Evolutionary conservation across 2,797 vertebrate genomes (phyloP).

Genomic region (Brachymystax lenok): DNA sequence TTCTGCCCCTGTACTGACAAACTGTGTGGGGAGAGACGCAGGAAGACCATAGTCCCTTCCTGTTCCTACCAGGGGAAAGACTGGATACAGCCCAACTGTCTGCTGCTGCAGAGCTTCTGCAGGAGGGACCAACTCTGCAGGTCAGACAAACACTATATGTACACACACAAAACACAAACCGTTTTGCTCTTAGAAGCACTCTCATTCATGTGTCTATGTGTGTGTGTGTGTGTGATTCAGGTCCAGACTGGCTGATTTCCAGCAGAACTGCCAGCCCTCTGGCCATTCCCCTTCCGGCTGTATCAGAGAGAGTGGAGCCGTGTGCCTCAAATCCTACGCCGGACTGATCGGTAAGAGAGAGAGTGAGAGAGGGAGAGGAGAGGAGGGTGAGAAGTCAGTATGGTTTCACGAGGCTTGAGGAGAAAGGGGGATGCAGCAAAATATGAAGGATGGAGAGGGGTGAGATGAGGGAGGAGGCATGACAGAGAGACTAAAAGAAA

Average conservation of each 20-base stretch:
- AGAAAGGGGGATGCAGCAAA: not conserved
- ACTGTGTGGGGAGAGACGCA: constrained; percentile 87
- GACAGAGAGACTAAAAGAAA: not conserved
- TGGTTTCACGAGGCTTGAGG: not conserved
- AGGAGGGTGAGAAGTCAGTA: not conserved
- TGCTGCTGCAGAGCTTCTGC: constrained; percentile 83
- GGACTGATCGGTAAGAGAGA: constrained; percentile 88
- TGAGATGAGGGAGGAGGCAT: not conserved
- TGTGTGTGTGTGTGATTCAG: constrained; percentile 68
- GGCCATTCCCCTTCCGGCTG: constrained; percentile 76
- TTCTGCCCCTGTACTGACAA: constrained; percentile 89
- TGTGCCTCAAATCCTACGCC: constrained; percentile 90
- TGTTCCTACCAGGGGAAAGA: constrained; percentile 86
- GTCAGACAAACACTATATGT: constrained; percentile 64
- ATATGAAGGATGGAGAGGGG: not conserved
- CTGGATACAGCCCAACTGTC: constrained; percentile 81
- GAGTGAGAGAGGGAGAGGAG: not conserved
- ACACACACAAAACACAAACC: constrained; percentile 5
- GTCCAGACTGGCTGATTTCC: constrained; percentile 92
- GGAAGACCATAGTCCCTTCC: constrained; percentile 91
- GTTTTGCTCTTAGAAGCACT: not conserved
- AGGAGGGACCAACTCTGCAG: constrained; percentile 88
- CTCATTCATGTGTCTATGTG: constrained; percentile 3
- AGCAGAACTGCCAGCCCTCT: constrained; percentile 86
- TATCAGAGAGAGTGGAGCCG: constrained; percentile 76